These are phyloP conservation scores for Drosophila ercepeae DNA, from an alignment of 1,140 invertebrate genomes.

Conservation along the genomic window DNA sequence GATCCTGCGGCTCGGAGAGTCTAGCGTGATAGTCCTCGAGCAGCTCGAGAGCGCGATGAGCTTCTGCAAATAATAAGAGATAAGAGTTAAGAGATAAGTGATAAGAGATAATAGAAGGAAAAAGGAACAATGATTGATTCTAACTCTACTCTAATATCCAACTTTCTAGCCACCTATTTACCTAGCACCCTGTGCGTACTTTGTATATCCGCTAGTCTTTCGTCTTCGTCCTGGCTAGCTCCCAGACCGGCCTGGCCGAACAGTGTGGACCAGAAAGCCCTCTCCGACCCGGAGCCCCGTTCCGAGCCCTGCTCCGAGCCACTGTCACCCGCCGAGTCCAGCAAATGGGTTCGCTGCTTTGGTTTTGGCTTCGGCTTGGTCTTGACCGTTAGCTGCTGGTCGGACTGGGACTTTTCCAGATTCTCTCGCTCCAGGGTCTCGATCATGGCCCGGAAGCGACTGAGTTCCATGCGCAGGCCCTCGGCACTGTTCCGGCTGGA, in stretches of 20 bases:
- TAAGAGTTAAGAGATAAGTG: no score
- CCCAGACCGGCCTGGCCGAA: constrained; percentile 49
- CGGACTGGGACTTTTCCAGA: constrained; percentile 35
- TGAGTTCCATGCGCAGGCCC: constrained; percentile 66
- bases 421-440: constrained; percentile 64
- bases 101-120: background rate
- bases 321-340: constrained; percentile 17
- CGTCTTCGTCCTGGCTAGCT: constrained; percentile 34
- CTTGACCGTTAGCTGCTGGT: constrained; percentile 15
- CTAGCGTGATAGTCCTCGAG: constrained; percentile 98
- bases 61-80: constrained; percentile 89
- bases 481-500: constrained; percentile 56
- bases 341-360: constrained; percentile 19
- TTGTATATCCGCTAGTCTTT: constrained; percentile 50
- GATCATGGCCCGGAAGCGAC: constrained; percentile 67
- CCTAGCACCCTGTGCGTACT: constrained; percentile 30
- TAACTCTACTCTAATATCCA: no score
- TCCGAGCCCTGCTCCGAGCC: constrained; percentile 27
- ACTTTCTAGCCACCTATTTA: background rate
- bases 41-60: constrained; percentile 97
- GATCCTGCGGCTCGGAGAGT: constrained; percentile 95
- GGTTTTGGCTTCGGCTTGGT: constrained; percentile 17
- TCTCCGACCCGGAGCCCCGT: background rate
- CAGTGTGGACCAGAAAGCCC: constrained; percentile 59
- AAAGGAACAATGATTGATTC: background rate